phyloP scores from a whole-genome alignment of 2,797 vertebrate species.

The Furcifer pardalis region DNA sequence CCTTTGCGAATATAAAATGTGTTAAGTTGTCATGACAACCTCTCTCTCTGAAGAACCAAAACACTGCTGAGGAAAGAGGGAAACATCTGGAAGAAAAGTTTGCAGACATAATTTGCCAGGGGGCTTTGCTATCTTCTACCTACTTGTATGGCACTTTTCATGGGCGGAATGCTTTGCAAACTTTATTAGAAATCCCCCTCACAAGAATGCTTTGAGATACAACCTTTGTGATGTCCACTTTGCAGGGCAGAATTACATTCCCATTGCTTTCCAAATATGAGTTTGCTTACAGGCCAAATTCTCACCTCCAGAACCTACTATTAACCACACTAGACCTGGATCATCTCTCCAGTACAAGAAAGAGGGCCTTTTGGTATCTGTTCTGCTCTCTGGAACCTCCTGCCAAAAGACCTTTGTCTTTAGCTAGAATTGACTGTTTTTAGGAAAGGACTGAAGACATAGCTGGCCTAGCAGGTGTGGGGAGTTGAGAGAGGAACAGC shows the following conservation, averaged over 20 bases:
- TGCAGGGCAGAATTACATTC: background rate
- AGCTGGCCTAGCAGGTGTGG: too few relatives aligned
- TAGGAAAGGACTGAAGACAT: too few relatives aligned
- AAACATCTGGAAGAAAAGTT: conserved; percentile 28
- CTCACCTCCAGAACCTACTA: background rate
- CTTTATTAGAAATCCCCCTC: background rate
- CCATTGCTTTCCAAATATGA: background rate
- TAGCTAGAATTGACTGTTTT: too few relatives aligned
- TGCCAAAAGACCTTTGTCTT: too few relatives aligned
- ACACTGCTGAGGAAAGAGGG: background rate
- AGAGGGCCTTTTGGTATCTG: too few relatives aligned
- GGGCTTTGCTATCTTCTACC: background rate
- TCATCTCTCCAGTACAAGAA: too few relatives aligned
- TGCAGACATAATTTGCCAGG: background rate
- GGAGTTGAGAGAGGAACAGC: too few relatives aligned
- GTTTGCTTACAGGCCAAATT: background rate
- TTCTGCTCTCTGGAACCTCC: too few relatives aligned
- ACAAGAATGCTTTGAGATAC: background rate
- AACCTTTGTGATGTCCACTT: background rate
- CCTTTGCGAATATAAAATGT: conserved; percentile 37
- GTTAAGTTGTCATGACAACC: conserved; percentile 68
- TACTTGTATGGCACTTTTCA: background rate
- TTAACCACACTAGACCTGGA: too few relatives aligned
- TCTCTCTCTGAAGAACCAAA: conserved; percentile 32
- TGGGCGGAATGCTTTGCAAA: background rate